Conservation (phyloP, 2,113 vertebrate genomes). For the Naja naja region DNA sequence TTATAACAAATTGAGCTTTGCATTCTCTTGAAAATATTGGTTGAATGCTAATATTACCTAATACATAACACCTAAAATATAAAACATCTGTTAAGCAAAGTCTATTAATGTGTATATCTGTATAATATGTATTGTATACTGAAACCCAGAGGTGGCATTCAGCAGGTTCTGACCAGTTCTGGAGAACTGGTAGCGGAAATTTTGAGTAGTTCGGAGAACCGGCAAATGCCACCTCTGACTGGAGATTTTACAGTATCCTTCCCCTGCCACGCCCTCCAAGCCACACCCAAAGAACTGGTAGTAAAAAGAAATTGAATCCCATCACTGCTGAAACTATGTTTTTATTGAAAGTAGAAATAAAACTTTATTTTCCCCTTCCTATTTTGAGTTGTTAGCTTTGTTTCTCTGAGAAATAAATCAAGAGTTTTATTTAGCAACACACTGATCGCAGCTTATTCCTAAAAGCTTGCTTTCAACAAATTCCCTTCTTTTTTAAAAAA, state of each 20-base stretch:
- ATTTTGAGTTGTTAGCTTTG: not conserved
- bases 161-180: too few relatives aligned
- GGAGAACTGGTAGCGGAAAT: too few relatives aligned
- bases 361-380: not conserved
- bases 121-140: not conserved
- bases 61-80: not conserved
- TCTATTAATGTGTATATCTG: not conserved
- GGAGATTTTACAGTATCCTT: too few relatives aligned
- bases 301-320: too few relatives aligned
- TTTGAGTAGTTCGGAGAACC: too few relatives aligned
- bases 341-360: not conserved
- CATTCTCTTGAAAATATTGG: too few relatives aligned
- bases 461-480: not conserved
- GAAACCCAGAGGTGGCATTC: too few relatives aligned
- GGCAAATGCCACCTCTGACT: too few relatives aligned
- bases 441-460: not conserved
- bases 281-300: too few relatives aligned
- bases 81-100: not conserved
- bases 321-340: not conserved
- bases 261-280: too few relatives aligned
- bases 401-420: not conserved
- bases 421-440: not conserved
- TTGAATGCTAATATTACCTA: not conserved
- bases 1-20: fast-evolving
- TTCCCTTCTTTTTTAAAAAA: not conserved